Evolutionary conservation across 2,797 vertebrate species (phyloP), one percentile per base, ranked within the genome.

Genomic region (Cetoscarus ocellatus): DNA sequence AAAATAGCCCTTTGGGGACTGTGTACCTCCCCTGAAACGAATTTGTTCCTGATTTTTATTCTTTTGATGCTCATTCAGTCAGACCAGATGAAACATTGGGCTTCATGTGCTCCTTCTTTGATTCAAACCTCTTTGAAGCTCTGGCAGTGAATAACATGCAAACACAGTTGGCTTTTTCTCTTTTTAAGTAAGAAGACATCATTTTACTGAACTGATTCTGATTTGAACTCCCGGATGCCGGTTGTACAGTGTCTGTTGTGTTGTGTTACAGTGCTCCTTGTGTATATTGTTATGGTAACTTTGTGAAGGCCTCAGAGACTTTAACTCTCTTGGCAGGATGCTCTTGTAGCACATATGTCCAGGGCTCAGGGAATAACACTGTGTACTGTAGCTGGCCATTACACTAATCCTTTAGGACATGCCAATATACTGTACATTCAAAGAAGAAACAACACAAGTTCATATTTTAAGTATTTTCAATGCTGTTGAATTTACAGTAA

Each of bases 31-130:
- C 55, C 59, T 74, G 72, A 75, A 70, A 57, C 1, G 67, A 63
- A 85, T 70, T 7, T 55, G 62, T 77, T 76, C 73, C 60, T 73
- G 61, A 67, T 78, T 88, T 70, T 55, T 27, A 72, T 83, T 73
- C 85, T 86, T 93, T 93, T 92, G 89, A 91, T 88, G 75, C 6
- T 71, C 82, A 82, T 65, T 89, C 72, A 77, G 77, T 77, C 77
- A 56, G 61, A 77, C 52, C 61, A 73, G 75, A 90, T 87, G 71
- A 90, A 86, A 82, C 84, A 75, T 81, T 51, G 45, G 44, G 47
- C 62, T 77, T 72, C 49, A 9, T 73, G 60, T 79, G 74, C 54
- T 74, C 43, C 27, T 76, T 68, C 82, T 82, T 85, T 89, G 86
- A 89, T 87, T 77, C 75, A 80, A 73, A 58, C 51, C 70, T 60